Base-by-base conservation (phyloP, 35 echinoderm and acorn worm genomes). In the Amphiura filiformis region DNA sequence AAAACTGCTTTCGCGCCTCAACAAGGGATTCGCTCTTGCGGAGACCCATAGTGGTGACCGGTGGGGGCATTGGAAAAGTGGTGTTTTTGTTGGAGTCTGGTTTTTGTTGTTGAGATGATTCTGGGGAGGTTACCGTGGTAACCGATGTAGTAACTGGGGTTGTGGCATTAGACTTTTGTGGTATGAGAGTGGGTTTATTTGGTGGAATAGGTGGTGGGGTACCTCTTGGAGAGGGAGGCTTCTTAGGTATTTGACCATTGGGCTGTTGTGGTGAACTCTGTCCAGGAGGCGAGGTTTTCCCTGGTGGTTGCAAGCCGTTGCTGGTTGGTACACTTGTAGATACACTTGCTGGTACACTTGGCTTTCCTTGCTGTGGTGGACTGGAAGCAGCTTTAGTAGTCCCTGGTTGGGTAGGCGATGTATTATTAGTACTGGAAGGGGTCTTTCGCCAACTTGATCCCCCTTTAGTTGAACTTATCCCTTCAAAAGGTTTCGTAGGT, bases 1-100 rank as follows among this genome's bases (percentile, higher is more conserved):
- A 99, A 85, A 99, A 94, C 32, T 95, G 96, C 82, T 94, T 99
- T 77, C 96, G 96, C 42, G 96, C 90, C 84, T 99, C 96, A 86
- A 99, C 96, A 83, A 99, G 88, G 38, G 96, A 99, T 39, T 99
- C 96, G 31, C 86, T 80, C 41, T 84, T 84, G 81, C 90, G 87
- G 76, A 82, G 86, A 81, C 64, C 70, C 28, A 30, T 15, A 2
- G 61, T 70, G 26, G 4, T n/a, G 39, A 83, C 77, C 56, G 84
- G 86, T 40, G 92, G 57, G 35, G 92, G 85, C 15, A 42, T 44
- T 61, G 57, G 87, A 79, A 77, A 44, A 39, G 40, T 82, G 39
- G 36, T 90, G 91, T 84, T 89, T 35, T 76, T 83, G 77, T 49
- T 79, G 82, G 82, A 38, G 39, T 91, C 89, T 13, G 82, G 36